These are phyloP conservation scores for Hippasteria phrygiana DNA, from an alignment of 53 echinoderm and acorn worm species.

Conservation along the genomic window DNA sequence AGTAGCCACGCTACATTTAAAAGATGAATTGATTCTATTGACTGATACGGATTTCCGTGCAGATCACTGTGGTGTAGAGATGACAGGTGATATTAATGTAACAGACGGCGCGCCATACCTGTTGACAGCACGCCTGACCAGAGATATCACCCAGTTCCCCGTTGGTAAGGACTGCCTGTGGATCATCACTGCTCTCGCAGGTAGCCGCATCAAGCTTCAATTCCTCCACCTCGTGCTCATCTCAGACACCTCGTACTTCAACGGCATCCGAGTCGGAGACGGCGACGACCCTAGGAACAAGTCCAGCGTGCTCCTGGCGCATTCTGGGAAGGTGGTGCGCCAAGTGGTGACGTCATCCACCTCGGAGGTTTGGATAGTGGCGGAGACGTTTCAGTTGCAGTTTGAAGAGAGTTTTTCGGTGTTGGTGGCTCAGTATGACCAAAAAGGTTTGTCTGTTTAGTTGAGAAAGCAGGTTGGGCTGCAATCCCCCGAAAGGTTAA, in stretches of 20 bases:
- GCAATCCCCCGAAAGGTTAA: too few species aligned
- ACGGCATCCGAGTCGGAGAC: conserved; percentile 29
- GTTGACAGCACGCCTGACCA: conserved; percentile 16
- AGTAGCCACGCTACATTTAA: too few species aligned
- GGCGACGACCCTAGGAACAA: conserved; percentile 10
- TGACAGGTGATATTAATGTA: background rate
- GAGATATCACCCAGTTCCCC: background rate
- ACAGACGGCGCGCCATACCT: conserved; percentile 11
- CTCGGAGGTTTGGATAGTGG: conserved; percentile 22
- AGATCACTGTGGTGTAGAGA: background rate
- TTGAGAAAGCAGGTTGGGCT: too few species aligned
- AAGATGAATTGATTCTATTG: background rate
- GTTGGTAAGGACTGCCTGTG: conserved; percentile 49
- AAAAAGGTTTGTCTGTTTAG: background rate
- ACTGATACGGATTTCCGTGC: background rate
- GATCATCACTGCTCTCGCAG: background rate
- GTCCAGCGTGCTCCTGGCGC: conserved; percentile 8
- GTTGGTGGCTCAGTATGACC: background rate
- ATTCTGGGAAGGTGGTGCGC: conserved; percentile 2
- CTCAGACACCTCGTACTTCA: conserved; percentile 3
- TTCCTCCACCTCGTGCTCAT: conserved; percentile 3
- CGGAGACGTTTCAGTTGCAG: conserved; percentile 8
- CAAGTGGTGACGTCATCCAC: conserved; percentile 33
- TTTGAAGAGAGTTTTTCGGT: conserved; percentile 33
- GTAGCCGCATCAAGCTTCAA: conserved; percentile 22